Percentiles rank a stretch among this genome's conserved stretches.
Conservation (phyloP, 1,140 invertebrate species). For the Metaphire vulgaris region DNA sequence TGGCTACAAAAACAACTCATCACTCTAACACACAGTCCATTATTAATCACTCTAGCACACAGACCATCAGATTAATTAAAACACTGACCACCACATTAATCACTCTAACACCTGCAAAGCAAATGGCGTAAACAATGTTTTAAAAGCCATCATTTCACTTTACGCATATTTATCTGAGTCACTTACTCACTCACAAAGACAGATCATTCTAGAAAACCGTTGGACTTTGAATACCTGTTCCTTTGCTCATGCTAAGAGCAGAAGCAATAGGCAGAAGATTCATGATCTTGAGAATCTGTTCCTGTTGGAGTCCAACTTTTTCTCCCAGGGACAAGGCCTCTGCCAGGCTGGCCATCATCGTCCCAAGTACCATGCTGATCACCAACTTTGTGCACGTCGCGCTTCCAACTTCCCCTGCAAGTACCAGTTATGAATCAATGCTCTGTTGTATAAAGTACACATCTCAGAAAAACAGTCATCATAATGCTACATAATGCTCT, state of each 20-base stretch:
- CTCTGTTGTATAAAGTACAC: too few species aligned
- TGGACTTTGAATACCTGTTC: conserved; percentile 39
- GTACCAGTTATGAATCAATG: background rate
- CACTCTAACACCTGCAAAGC: too few species aligned
- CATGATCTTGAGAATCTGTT: conserved; percentile 82
- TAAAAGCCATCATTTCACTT: too few species aligned
- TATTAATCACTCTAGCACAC: too few species aligned
- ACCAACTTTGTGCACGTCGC: conserved; percentile 92
- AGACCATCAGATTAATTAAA: too few species aligned
- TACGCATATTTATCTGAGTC: too few species aligned
- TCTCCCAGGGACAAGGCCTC: conserved; percentile 90
- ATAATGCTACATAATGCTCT: too few species aligned
- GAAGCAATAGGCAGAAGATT: conserved; percentile 74
- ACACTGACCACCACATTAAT: too few species aligned
- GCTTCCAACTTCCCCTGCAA: conserved; percentile 75
- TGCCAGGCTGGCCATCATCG: conserved; percentile 76
- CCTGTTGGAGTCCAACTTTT: conserved; percentile 76
- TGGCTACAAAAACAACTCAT: conserved; percentile 65
- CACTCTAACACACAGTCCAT: too few species aligned
- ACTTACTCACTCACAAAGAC: too few species aligned
- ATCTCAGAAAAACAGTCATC: too few species aligned
- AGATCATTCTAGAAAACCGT: background rate
- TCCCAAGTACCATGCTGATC: conserved; percentile 76
- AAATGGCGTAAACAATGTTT: too few species aligned
- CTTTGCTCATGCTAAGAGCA: conserved; percentile 75